Conservation (phyloP, 2,797 vertebrate species). For the Uromys caudimaculatus region DNA sequence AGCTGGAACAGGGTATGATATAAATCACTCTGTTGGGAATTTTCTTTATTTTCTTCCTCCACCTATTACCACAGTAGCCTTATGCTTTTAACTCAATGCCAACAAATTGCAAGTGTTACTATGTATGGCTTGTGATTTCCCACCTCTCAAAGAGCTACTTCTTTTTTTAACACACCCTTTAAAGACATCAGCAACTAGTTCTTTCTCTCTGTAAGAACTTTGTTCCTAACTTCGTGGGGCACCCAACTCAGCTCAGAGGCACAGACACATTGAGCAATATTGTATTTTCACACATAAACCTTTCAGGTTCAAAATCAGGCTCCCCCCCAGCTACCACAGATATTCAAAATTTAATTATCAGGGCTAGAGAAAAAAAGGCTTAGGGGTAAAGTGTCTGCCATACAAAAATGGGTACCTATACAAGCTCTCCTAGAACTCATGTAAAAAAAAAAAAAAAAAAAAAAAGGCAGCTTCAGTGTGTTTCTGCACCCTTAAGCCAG, state of each 20-base stretch:
- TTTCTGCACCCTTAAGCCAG: too few species aligned
- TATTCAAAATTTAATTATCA: background rate
- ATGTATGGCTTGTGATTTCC: background rate
- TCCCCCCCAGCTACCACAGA: accelerated
- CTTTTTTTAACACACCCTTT: too few species aligned
- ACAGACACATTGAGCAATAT: background rate
- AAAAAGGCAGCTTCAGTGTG: too few species aligned
- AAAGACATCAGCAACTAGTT: background rate
- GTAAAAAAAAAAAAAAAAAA: too few species aligned
- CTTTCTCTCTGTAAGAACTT: background rate
- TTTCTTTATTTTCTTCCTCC: background rate
- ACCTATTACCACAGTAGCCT: background rate
- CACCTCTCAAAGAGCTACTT: background rate
- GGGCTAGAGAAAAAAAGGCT: background rate
- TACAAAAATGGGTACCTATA: background rate
- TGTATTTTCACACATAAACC: background rate
- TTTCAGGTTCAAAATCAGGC: background rate
- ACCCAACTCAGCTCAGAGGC: background rate
- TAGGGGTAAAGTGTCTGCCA: background rate
- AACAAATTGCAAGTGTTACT: background rate
- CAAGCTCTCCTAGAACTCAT: background rate
- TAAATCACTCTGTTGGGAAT: background rate
- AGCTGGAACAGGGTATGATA: background rate
- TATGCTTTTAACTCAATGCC: background rate
- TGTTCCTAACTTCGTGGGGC: background rate